Percentiles rank a stretch among this genome's conserved stretches.
Conservation (phyloP, 2,113 vertebrate species). For the Cervus canadensis region DNA sequence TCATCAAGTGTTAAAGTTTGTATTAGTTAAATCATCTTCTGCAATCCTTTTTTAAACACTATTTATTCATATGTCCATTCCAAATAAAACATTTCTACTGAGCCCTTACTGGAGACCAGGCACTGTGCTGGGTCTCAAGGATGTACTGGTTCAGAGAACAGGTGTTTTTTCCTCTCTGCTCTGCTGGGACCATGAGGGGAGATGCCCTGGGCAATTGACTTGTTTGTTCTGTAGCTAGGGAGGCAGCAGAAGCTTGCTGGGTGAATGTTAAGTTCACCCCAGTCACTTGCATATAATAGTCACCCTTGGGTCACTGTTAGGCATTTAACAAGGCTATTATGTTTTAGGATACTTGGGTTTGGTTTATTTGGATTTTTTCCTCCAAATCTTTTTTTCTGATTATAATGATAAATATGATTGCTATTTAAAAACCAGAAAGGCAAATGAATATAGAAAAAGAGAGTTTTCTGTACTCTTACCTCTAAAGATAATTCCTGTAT, state of each 20-base stretch:
- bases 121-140: not conserved
- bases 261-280: not conserved
- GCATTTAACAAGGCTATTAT: not conserved
- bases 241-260: not conserved
- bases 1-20: not conserved
- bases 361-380: not conserved
- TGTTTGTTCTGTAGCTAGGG: not conserved
- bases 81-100: not conserved
- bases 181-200: fast-evolving
- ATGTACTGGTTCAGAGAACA: not conserved
- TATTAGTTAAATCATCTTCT: not conserved
- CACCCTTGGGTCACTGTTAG: not conserved
- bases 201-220: not conserved
- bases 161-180: not conserved
- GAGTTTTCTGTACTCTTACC: not conserved
- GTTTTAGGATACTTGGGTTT: not conserved
- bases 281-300: not conserved
- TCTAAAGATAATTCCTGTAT: not conserved
- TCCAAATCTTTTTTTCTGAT: not conserved
- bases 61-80: not conserved
- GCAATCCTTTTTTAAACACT: not conserved
- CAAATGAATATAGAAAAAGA: not conserved
- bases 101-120: not conserved
- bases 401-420: not conserved
- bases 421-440: not conserved